phyloP scores from a whole-genome alignment of 1,140 invertebrate genomes.

The Pomacea maculata region DNA sequence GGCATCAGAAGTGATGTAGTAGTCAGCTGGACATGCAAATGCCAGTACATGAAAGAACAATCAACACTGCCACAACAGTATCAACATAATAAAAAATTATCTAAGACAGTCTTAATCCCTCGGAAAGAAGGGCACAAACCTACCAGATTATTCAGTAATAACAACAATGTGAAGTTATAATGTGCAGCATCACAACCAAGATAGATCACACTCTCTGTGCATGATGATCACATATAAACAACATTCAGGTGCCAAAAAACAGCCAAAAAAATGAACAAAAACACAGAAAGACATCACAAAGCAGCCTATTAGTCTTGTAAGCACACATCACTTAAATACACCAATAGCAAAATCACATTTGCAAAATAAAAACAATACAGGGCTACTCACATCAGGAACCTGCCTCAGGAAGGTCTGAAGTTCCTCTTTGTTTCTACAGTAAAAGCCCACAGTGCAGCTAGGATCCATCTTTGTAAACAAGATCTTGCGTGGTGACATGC shows the following conservation, averaged over 20 bases:
- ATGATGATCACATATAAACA: too few relatives aligned
- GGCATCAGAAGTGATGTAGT: too few relatives aligned
- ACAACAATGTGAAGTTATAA: too few relatives aligned
- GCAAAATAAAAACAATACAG: background rate
- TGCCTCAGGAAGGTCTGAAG: conserved; percentile 75
- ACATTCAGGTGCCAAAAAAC: background rate
- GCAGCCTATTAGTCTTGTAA: background rate
- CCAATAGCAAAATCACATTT: background rate
- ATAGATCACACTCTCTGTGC: too few relatives aligned
- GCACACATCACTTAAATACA: background rate
- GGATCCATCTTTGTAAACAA: conserved; percentile 90
- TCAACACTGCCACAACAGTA: too few relatives aligned
- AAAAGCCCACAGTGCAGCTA: conserved; percentile 92
- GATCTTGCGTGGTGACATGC: conserved; percentile 86
- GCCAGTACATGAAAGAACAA: too few relatives aligned
- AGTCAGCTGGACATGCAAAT: too few relatives aligned
- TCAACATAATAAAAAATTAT: background rate
- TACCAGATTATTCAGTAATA: background rate
- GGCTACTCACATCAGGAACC: conserved; percentile 69
- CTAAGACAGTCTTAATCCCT: background rate
- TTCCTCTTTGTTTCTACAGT: conserved; percentile 77
- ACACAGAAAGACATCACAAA: background rate
- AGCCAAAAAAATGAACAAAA: background rate
- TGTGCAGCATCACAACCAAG: too few relatives aligned
- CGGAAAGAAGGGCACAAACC: background rate